Conservation (phyloP, 2,888 invertebrate species). For the Leucophenga maculata region DNA sequence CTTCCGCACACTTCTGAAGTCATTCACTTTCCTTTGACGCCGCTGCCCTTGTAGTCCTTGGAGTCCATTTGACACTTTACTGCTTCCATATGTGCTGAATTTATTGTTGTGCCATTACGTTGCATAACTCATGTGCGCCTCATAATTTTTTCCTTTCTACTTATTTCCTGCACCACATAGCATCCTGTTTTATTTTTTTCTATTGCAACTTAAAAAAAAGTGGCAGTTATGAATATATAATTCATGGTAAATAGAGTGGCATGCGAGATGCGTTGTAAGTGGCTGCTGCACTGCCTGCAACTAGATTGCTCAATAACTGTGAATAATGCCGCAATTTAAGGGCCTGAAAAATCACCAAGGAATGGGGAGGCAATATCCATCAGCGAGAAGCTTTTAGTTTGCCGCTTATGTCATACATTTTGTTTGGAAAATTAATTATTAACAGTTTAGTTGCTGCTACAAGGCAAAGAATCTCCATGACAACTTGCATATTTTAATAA, state of each 20-base stretch:
- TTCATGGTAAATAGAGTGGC: constrained; percentile 41
- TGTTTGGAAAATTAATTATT: too few relatives aligned
- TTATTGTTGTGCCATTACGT: constrained; percentile 64
- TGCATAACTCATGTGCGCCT: constrained; percentile 42
- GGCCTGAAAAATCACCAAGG: constrained; percentile 31
- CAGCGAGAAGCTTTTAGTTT: neutral
- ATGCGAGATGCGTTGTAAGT: constrained; percentile 1
- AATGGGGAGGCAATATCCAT: too few relatives aligned
- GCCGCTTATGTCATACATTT: constrained; percentile 30
- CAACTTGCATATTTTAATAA: too few relatives aligned
- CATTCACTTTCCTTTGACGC: neutral
- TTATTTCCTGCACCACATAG: neutral
- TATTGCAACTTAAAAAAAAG: constrained; percentile 32
- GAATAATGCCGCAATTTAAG: constrained; percentile 46
- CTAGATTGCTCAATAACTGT: constrained; percentile 39
- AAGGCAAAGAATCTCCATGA: too few relatives aligned
- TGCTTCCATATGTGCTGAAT: constrained; percentile 57
- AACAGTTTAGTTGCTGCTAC: too few relatives aligned
- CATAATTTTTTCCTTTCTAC: constrained; percentile 7
- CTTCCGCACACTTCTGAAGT: constrained; percentile 25
- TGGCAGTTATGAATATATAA: constrained; percentile 60
- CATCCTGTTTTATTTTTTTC: neutral
- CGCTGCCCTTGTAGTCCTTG: neutral
- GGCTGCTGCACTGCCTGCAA: constrained; percentile 17
- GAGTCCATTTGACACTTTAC: neutral